phyloP scores from a whole-genome alignment of 1,140 invertebrate genomes.

The Musca vetustissima region DNA sequence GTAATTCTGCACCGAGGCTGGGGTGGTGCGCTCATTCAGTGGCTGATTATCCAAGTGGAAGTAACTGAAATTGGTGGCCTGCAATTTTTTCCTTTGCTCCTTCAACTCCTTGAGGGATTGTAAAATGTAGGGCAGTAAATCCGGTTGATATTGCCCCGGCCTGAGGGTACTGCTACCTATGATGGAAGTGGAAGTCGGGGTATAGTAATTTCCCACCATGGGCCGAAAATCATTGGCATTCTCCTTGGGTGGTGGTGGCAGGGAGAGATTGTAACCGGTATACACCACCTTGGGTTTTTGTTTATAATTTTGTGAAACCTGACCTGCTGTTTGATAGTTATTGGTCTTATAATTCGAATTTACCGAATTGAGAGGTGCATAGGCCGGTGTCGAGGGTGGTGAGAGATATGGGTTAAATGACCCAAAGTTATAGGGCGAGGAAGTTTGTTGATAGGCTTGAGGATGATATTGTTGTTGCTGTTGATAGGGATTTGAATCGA shows the following conservation, averaged over 20 bases:
- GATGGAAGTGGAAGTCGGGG: slow-evolving; percentile 27
- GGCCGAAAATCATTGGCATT: slow-evolving; percentile 40
- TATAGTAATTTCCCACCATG: slow-evolving; percentile 44
- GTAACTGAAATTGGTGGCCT: slow-evolving; percentile 50
- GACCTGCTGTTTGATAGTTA: slow-evolving; percentile 20
- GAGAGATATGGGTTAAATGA: slow-evolving; percentile 48
- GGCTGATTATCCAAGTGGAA: slow-evolving; percentile 51
- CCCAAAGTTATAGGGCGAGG: slow-evolving; percentile 33
- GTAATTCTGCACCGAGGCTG: slow-evolving; percentile 4
- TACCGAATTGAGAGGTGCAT: slow-evolving; percentile 38
- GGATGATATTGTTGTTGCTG: slow-evolving; percentile 23
- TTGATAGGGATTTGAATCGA: slow-evolving; percentile 34
- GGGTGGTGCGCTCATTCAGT: background rate
- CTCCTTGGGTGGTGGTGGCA: slow-evolving; percentile 36
- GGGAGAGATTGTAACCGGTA: slow-evolving; percentile 47
- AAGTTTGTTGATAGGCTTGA: too few species aligned
- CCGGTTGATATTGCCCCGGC: slow-evolving; percentile 23
- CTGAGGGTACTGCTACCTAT: slow-evolving; percentile 11
- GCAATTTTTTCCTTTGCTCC: slow-evolving; percentile 44
- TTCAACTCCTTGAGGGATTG: slow-evolving; percentile 45
- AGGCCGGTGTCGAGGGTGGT: slow-evolving; percentile 37
- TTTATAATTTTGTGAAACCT: slow-evolving; percentile 5
- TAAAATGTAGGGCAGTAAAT: slow-evolving; percentile 45
- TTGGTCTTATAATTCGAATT: slow-evolving; percentile 32
- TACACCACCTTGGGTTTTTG: slow-evolving; percentile 32